A percentile compares a stretch with the other conserved stretches of the same genome.
These are phyloP conservation scores for Cephus nigrinus DNA, from an alignment of 2,888 invertebrate genomes.

Conservation along the genomic window DNA sequence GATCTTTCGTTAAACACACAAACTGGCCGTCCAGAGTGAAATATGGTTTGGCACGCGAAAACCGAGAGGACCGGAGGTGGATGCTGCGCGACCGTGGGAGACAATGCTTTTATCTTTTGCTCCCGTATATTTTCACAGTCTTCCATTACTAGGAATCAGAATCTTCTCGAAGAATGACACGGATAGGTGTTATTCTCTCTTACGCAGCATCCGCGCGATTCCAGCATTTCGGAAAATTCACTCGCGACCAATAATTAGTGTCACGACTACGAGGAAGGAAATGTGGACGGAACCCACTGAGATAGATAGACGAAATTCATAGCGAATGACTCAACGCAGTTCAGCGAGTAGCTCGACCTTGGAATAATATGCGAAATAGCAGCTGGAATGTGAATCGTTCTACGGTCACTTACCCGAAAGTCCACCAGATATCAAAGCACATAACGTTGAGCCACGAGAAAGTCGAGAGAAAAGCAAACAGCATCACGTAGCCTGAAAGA, in stretches of 20 bases:
- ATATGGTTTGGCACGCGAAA: not conserved
- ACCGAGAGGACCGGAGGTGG: not conserved
- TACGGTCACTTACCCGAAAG: slow-evolving; percentile 75
- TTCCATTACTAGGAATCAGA: not conserved
- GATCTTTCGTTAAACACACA: not conserved
- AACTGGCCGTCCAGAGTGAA: not conserved
- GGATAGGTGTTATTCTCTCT: not conserved
- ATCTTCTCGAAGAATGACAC: not conserved
- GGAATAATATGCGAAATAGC: not conserved
- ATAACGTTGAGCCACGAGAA: slow-evolving; percentile 84
- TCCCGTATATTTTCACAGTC: not conserved
- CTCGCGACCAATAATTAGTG: not conserved
- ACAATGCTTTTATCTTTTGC: not conserved
- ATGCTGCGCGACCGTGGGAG: not conserved
- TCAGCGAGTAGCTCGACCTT: not conserved
- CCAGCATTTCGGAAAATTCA: not conserved
- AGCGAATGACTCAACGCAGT: not conserved
- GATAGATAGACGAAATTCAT: not conserved
- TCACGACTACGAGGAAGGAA: not conserved
- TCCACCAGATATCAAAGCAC: slow-evolving; percentile 86
- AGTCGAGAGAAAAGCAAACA: slow-evolving; percentile 77
- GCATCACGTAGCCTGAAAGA: slow-evolving; percentile 74
- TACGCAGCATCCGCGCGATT: not conserved
- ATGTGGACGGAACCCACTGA: not conserved
- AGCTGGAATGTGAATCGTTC: not conserved